Evolutionary conservation across 2,113 vertebrate species (phyloP).

Genomic region (Bos indicus): DNA sequence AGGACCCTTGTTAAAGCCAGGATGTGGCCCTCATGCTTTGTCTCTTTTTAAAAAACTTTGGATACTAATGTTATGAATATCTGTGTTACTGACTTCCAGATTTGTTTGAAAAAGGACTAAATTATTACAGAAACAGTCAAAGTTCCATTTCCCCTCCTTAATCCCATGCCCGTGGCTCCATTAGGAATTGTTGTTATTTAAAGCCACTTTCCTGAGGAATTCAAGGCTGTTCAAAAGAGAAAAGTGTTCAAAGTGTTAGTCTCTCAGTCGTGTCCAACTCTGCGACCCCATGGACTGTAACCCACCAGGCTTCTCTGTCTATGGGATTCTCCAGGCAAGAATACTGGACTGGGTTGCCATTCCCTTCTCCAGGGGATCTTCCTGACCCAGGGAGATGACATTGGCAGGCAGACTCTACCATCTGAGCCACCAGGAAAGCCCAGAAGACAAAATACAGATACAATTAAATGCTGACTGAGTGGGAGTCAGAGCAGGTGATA

Average conservation of each 20-base stretch:
- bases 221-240: not conserved
- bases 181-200: not conserved
- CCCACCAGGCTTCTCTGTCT: not conserved
- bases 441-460: not conserved
- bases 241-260: not conserved
- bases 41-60: not conserved
- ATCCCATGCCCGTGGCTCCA: not conserved
- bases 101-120: not conserved
- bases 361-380: not conserved
- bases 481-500: not conserved
- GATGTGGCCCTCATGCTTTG: too few relatives aligned
- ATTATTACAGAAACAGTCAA: not conserved
- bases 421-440: not conserved
- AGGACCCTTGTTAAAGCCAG: not conserved
- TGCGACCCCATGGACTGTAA: not conserved
- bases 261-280: not conserved
- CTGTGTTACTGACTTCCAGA: not conserved
- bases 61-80: not conserved
- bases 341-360: not conserved
- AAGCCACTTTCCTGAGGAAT: not conserved
- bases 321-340: not conserved
- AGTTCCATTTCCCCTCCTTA: not conserved
- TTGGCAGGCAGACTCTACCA: not conserved
- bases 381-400: not conserved
- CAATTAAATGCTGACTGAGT: not conserved